Base-by-base conservation (phyloP, 2,888 invertebrate species). In the Cylindroiulus punctatus region DNA sequence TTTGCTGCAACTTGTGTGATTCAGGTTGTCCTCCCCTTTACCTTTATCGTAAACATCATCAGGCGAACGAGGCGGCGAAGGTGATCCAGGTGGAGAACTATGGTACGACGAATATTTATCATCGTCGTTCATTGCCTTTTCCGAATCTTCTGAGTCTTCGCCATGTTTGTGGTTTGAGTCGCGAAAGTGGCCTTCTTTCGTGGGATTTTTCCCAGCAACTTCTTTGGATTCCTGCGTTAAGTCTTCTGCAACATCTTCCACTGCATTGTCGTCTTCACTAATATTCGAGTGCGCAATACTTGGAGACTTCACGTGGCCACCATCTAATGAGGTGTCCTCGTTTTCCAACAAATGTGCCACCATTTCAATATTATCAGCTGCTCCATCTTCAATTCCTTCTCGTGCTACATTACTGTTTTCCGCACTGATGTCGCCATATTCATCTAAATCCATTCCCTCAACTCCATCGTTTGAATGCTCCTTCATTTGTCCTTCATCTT, bases 401-500 rank as follows among this genome's bases (percentile, higher is more conserved):
- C n/a, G 17, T 2, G 32, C 36, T 36, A 14, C 83, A 32, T 32
- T 12, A 40, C 14, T 36, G 10, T 36, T 36, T 17, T 5, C 40
- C 17, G 30, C 40, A 26, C 36, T n/a, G 1, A 7, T 40, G 10
- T 30, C 83, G 19, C 12, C 83, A 3, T 83, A 14, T 40, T 12
- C 40, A 36, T 84, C 84, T 4, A 30, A n/a, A 0, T 85, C 85
- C 22, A 36, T 42, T 32, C 36, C 65, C 76, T 65, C 85, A 32
- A 19, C 84, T 0, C 84, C 84, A 82, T 82, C 42, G 19, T 36
- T 52, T 85, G 57, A 36, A n/a, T 86, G 42, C n/a, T 32, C 44
- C 44, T 86, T 81, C 8, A 30, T 81, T n/a, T 86, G 44, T 7
- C 81, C 86, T 32, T 84, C 84, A 0, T 84, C 83, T 32, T 84